Percentiles rank a stretch among this genome's conserved stretches.
Evolutionary conservation across 2,797 vertebrate genomes (phyloP).

Genomic region (Notoglanidium macrostoma): DNA sequence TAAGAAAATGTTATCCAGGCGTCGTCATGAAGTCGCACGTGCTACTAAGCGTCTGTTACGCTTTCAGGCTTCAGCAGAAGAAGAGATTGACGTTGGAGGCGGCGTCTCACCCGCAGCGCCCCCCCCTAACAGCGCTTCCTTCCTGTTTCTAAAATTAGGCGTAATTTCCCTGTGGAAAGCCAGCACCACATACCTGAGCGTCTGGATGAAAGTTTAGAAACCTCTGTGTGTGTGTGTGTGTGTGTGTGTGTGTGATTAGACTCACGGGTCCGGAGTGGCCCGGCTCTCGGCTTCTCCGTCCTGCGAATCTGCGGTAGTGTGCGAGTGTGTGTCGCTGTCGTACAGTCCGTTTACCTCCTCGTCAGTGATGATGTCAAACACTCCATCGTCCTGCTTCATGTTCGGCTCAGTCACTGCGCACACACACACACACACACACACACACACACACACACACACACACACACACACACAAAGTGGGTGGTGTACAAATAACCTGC

Average conservation of each 20-base stretch:
- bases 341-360: slow-evolving; percentile 90
- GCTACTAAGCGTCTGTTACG: not conserved
- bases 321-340: slow-evolving; percentile 79
- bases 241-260: slow-evolving; percentile 31
- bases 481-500: not conserved
- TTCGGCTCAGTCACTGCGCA: slow-evolving; percentile 70
- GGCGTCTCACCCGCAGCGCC: not conserved
- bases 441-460: not conserved
- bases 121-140: not conserved
- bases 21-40: not conserved
- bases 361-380: slow-evolving; percentile 93
- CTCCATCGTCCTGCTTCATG: slow-evolving; percentile 79
- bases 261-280: slow-evolving; percentile 81
- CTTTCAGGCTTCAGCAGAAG: not conserved
- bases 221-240: not conserved
- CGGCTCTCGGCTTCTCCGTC: slow-evolving; percentile 77
- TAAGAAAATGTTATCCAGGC: not conserved
- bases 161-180: slow-evolving; percentile 12
- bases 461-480: not conserved
- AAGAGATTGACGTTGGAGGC: not conserved
- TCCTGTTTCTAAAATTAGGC: not conserved
- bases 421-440: not conserved
- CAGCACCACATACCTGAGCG: not conserved
- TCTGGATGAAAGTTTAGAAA: not conserved
- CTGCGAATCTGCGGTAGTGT: slow-evolving; percentile 69